Percentiles rank a stretch among this genome's conserved stretches.
These are phyloP conservation scores for Bombus waltoni DNA, from an alignment of 1,140 invertebrate genomes.

Conservation along the genomic window DNA sequence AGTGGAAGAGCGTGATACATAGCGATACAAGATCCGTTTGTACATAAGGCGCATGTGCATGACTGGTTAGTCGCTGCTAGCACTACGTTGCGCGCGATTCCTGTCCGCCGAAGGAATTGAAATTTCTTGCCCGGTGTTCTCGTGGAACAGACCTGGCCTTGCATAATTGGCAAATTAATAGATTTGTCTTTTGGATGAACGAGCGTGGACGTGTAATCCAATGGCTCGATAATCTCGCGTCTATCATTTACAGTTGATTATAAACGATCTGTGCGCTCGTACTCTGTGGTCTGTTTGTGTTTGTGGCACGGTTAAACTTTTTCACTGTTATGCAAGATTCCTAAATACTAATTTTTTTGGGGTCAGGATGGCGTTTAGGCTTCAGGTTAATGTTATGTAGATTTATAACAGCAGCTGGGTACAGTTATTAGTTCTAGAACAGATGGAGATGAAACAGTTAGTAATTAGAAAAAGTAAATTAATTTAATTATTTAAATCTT, in stretches of 20 bases:
- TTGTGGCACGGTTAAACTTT: too few species aligned
- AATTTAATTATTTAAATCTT: background rate
- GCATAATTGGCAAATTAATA: constrained; percentile 29
- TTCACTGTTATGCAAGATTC: too few species aligned
- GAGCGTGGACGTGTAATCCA: background rate
- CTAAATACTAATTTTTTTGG: too few species aligned
- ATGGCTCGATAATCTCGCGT: background rate
- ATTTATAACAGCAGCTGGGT: background rate
- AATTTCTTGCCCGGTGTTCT: constrained; percentile 42
- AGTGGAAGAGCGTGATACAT: background rate
- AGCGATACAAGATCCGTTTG: constrained; percentile 1
- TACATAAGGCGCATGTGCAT: background rate
- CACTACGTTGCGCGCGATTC: background rate
- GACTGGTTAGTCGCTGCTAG: background rate
- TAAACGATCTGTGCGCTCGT: background rate
- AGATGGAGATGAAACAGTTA: background rate
- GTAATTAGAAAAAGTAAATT: background rate
- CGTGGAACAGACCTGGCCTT: background rate
- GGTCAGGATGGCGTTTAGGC: background rate
- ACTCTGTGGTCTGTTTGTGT: background rate
- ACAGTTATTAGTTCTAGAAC: background rate
- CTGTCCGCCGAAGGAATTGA: constrained; percentile 34
- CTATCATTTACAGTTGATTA: background rate
- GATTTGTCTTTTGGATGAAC: background rate
- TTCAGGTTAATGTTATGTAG: background rate